Evolutionary conservation across 2,888 invertebrate genomes (phyloP), one percentile per base, ranked within the genome.

Genomic region (Chouioia cunea): DNA sequence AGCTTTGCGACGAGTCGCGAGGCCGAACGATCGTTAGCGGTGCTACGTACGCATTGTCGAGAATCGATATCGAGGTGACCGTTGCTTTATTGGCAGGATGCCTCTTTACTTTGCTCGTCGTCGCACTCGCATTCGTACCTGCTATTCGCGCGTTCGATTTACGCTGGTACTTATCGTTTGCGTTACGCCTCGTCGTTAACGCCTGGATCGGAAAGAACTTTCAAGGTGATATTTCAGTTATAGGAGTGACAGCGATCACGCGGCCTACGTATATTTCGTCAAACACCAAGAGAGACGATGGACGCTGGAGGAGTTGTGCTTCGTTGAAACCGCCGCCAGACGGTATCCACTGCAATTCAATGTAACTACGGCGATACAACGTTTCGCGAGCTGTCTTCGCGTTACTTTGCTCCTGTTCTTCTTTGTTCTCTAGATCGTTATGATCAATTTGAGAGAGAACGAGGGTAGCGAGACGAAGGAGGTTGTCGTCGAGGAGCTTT

Each of bases 281-380:
- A 83, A 81, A 62, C 76, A 80, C 65, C 78, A 73, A 20, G 77
- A 79, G 60, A 77, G 77, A 14, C 74, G 75, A n/a, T 83, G 83
- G 83, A 77, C 78, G 1, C 60, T 43, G 12, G 74, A 56, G 23
- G 82, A 83, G 48, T 71, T 80, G 15, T 83, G 83, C 54, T 73
- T 77, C 70, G 76, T 83, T 14, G 83, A 83, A 65, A 76, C 79
- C 3, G 76, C 81, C 0, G 81, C 81, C 4, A 78, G 79, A 10
- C 71, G 75, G 3, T 76, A 80, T 76, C 77, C 80, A 0, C 77
- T 81, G 16, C 74, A n/a, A n/a, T n/a, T 75, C 23, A 79, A 80
- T 60, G 83, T 83, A 80, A 16, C 47, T n/a, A n/a, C n/a, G n/a
- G 65, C 56, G 22, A 59, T 48, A 63, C 6, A 57, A 57, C 4